These are phyloP conservation scores for Amphibalanus amphitrite DNA, from an alignment of 1,140 invertebrate species.

Conservation along the genomic window DNA sequence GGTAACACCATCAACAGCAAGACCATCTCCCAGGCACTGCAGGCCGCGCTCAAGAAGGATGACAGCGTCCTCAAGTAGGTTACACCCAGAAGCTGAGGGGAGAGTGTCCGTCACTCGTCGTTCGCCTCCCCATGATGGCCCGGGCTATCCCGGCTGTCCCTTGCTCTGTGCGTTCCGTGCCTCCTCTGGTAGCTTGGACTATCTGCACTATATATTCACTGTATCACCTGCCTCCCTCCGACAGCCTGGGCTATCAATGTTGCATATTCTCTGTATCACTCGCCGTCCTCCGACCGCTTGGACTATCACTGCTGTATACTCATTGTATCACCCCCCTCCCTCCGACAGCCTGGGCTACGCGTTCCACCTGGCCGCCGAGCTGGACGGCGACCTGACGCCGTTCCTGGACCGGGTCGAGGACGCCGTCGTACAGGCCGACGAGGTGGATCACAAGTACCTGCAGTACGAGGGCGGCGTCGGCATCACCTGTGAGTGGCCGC, in stretches of 20 bases:
- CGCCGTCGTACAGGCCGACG: conserved; percentile 81
- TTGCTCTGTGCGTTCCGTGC: too few relatives aligned
- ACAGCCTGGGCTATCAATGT: too few relatives aligned
- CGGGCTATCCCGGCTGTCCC: background rate
- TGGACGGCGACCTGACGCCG: conserved; percentile 37
- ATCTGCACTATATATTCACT: too few relatives aligned
- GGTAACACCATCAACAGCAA: conserved; percentile 28
- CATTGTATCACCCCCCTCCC: conserved; percentile 19
- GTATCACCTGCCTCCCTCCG: too few relatives aligned
- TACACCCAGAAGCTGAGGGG: background rate
- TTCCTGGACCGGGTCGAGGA: conserved; percentile 70
- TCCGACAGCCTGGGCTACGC: conserved; percentile 68
- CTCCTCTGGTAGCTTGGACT: too few relatives aligned
- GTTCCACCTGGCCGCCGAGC: conserved; percentile 53
- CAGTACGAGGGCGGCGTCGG: conserved; percentile 83
- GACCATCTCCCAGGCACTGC: conserved; percentile 42
- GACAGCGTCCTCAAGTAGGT: conserved; percentile 49
- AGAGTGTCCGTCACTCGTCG: background rate
- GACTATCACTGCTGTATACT: conserved; percentile 14
- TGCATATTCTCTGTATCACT: too few relatives aligned
- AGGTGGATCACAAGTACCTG: conserved; percentile 69
- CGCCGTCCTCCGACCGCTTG: too few relatives aligned
- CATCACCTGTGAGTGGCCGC: conserved; percentile 29
- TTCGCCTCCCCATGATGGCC: conserved; percentile 7
- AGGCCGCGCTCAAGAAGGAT: conserved; percentile 52